Conservation (phyloP, 1,140 invertebrate species). For the Batillaria attramentaria region DNA sequence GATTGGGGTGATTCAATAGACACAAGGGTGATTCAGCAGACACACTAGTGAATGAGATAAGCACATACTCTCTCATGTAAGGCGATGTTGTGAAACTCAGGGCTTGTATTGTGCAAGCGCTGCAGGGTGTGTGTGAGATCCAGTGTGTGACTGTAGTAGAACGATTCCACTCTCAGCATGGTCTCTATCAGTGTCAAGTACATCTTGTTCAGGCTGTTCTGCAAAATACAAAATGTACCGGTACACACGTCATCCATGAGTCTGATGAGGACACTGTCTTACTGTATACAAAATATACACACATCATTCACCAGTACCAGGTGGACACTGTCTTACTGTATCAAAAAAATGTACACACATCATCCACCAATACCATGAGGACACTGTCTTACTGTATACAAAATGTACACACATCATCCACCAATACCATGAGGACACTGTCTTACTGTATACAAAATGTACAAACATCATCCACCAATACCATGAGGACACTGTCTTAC, state of each 20-base stretch:
- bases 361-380: constrained; percentile 17
- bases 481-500: not conserved
- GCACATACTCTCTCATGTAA: constrained; percentile 73
- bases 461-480: constrained; percentile 18
- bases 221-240: constrained; percentile 25
- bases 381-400: not conserved
- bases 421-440: not conserved
- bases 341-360: not conserved
- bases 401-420: not conserved
- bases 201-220: constrained; percentile 82
- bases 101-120: constrained; percentile 87
- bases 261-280: not conserved
- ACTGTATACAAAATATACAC: not conserved
- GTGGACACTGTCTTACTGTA: not conserved
- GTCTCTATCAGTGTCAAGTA: constrained; percentile 87
- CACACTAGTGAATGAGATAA: not conserved
- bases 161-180: constrained; percentile 84
- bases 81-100: constrained; percentile 83
- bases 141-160: constrained; percentile 94
- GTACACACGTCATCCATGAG: constrained; percentile 16
- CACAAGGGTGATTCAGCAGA: no score
- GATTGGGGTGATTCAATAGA: no score
- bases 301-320: not conserved
- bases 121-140: constrained; percentile 95
- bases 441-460: not conserved